phyloP scores from a whole-genome alignment of 2,113 vertebrate genomes.

The Pampusana beccarii region DNA sequence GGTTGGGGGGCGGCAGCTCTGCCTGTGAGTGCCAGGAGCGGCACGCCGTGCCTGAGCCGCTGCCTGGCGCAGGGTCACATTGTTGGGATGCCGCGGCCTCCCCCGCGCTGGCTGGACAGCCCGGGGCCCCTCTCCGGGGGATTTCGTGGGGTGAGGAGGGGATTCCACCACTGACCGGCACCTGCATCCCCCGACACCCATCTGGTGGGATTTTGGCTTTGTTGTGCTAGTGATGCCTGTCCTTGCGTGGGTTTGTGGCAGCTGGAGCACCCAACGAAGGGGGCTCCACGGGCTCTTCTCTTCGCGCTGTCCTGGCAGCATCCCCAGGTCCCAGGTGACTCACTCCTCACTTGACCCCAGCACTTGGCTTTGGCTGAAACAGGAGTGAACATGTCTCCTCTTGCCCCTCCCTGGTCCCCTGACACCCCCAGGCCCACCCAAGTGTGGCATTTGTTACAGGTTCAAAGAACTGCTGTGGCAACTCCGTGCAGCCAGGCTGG shows the following conservation, averaged over 20 bases:
- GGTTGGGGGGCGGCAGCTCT: too few species aligned
- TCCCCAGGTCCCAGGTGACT: accelerated
- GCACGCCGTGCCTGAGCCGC: background rate
- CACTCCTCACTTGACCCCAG: background rate
- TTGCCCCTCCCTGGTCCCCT: too few species aligned
- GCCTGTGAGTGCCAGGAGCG: too few species aligned
- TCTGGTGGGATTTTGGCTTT: background rate
- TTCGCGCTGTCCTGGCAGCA: background rate
- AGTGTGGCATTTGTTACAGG: accelerated
- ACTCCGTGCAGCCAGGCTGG: background rate
- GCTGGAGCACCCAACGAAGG: background rate
- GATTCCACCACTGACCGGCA: background rate
- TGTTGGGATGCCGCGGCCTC: background rate
- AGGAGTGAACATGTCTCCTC: accelerated
- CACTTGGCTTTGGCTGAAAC: background rate
- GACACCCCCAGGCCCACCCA: accelerated
- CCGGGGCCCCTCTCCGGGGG: background rate
- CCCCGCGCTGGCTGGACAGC: background rate
- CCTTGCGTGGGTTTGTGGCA: accelerated
- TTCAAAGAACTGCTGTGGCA: background rate
- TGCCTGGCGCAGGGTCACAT: background rate
- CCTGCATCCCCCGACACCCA: background rate
- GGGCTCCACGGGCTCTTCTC: background rate
- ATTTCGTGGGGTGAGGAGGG: background rate
- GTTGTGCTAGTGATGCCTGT: background rate